Percentiles rank a stretch among this genome's conserved stretches.
phyloP scores from a whole-genome alignment of 2,797 vertebrate species.

The Sardinella longiceps region DNA sequence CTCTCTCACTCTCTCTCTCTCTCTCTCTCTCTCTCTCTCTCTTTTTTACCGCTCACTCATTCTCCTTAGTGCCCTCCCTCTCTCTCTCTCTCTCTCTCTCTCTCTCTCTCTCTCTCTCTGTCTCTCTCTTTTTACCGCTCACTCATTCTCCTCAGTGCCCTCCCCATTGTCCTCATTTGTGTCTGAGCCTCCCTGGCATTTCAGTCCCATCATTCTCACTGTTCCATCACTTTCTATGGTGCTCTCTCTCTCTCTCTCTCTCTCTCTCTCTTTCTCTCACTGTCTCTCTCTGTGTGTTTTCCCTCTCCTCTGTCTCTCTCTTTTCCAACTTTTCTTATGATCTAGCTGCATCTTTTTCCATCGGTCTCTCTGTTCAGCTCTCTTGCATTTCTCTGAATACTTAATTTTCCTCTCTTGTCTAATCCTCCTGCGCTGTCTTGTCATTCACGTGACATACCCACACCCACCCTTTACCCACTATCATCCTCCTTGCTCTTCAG shows the following conservation, averaged over 20 bases:
- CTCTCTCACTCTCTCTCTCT: no score
- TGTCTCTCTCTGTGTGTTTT: neutral
- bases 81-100: no score
- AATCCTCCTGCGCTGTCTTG: neutral
- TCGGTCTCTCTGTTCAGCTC: slow-evolving; percentile 26
- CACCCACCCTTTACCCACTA: neutral
- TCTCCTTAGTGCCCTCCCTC: no score
- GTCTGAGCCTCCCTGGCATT: neutral
- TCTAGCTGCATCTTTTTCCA: slow-evolving; percentile 11
- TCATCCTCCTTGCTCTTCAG: slow-evolving; percentile 35
- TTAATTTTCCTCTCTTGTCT: neutral
- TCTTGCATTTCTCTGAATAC: slow-evolving; percentile 37
- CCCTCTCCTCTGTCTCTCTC: neutral
- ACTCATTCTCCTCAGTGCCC: neutral
- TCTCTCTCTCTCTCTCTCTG: no score
- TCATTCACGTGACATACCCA: slow-evolving; percentile 28
- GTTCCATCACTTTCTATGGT: slow-evolving; percentile 1
- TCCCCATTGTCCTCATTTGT: neutral
- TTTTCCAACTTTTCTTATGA: neutral
- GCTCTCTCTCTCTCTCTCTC: neutral
- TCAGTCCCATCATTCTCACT: neutral
- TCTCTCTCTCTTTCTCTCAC: slow-evolving; percentile 40
- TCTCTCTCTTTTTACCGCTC: neutral
- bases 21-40: no score
- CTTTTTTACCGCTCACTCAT: no score